phyloP scores from a whole-genome alignment of 2,113 vertebrate genomes.

The Coptodon bakossiorum region DNA sequence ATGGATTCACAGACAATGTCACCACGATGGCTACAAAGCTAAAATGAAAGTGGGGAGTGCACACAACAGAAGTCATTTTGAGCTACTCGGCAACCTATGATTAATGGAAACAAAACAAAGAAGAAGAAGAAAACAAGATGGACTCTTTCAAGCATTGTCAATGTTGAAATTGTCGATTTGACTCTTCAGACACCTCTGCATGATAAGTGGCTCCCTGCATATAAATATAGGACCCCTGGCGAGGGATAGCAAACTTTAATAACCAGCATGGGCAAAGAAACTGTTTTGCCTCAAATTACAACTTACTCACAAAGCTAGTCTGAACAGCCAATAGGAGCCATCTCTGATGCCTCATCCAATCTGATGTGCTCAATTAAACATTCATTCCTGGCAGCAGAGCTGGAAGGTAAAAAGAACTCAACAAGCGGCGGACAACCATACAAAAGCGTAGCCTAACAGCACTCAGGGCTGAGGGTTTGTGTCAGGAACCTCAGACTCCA shows the following conservation, averaged over 20 bases:
- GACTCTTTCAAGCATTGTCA: background rate
- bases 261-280: background rate
- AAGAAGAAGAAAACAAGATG: background rate
- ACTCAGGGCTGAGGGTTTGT: background rate
- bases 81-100: background rate
- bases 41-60: background rate
- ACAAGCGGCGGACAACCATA: background rate
- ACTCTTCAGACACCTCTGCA: background rate
- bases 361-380: background rate
- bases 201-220: background rate
- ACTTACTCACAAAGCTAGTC: background rate
- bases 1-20: background rate
- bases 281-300: background rate
- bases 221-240: background rate
- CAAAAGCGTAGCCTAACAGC: background rate
- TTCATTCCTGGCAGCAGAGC: background rate
- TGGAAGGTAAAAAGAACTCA: fast-evolving
- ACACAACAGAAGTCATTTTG: background rate
- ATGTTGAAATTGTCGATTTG: background rate
- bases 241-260: background rate
- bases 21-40: background rate
- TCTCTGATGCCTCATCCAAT: background rate
- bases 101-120: background rate
- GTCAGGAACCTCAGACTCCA: background rate
- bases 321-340: background rate